phyloP scores from a whole-genome alignment of 2,113 vertebrate genomes.

The Cynocephalus volans region DNA sequence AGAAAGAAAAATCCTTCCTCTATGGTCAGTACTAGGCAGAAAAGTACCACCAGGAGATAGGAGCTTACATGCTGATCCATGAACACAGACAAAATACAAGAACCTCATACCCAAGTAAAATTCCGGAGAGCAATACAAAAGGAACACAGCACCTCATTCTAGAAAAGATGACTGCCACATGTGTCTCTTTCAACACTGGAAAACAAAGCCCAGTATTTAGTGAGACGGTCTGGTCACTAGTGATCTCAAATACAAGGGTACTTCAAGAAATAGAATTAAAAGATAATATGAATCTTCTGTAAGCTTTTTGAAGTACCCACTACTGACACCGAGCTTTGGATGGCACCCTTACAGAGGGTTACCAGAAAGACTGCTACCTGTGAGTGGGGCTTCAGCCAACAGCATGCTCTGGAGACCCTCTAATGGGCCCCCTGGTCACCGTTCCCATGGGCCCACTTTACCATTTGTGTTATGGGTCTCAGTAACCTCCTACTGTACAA shows the following conservation, averaged over 20 bases:
- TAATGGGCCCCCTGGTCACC: rapidly evolving
- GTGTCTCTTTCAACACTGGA: background rate
- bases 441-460: background rate
- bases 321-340: background rate
- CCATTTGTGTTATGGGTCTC: background rate
- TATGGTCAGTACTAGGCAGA: background rate
- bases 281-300: too few relatives aligned
- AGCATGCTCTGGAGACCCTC: background rate
- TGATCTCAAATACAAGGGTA: too few relatives aligned
- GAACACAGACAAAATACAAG: background rate
- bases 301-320: too few relatives aligned
- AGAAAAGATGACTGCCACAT: background rate
- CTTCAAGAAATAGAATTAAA: too few relatives aligned
- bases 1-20: background rate
- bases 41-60: background rate
- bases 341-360: background rate
- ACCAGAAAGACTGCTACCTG: background rate
- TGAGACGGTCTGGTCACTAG: background rate
- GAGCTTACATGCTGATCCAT: background rate
- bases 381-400: background rate
- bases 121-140: too few relatives aligned
- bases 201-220: background rate
- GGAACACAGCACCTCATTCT: background rate
- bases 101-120: background rate
- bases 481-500: background rate